phyloP scores from a whole-genome alignment of 2,113 vertebrate species.

The Callospermophilus lateralis region DNA sequence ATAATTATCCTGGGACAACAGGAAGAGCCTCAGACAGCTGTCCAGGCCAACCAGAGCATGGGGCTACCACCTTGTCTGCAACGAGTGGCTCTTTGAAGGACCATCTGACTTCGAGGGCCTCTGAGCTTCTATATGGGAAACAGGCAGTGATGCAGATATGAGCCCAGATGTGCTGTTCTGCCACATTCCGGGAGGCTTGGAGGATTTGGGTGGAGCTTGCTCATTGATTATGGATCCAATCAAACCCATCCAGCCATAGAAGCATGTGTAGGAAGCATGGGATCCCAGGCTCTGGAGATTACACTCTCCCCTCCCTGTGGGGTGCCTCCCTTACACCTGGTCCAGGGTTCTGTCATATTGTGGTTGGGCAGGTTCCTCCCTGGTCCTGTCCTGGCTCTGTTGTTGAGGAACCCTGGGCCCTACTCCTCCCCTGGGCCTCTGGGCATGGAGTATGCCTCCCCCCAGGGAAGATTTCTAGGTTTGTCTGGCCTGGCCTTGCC shows the following conservation, averaged over 20 bases:
- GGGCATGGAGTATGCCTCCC: accelerated
- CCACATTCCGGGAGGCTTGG: neutral
- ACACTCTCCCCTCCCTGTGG: neutral
- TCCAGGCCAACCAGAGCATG: neutral
- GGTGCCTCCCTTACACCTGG: neutral
- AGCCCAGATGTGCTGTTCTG: neutral
- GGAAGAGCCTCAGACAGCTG: neutral
- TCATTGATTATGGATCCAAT: neutral
- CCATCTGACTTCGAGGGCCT: neutral
- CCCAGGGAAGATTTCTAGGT: neutral
- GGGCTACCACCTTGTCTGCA: neutral
- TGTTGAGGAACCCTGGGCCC: neutral
- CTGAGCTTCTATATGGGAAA: neutral
- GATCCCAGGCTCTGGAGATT: neutral
- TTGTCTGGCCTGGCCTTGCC: neutral
- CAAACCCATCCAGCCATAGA: neutral
- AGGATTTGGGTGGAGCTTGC: neutral
- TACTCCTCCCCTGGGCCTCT: neutral
- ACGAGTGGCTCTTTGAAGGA: neutral
- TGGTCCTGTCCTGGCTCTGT: neutral
- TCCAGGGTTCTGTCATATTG: neutral
- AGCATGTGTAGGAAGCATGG: neutral
- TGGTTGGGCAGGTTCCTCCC: neutral
- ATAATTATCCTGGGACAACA: neutral
- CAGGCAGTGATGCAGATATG: accelerated